These are phyloP conservation scores for Pseudobourletiella spinata DNA, from an alignment of 1,140 invertebrate genomes.

Conservation along the genomic window DNA sequence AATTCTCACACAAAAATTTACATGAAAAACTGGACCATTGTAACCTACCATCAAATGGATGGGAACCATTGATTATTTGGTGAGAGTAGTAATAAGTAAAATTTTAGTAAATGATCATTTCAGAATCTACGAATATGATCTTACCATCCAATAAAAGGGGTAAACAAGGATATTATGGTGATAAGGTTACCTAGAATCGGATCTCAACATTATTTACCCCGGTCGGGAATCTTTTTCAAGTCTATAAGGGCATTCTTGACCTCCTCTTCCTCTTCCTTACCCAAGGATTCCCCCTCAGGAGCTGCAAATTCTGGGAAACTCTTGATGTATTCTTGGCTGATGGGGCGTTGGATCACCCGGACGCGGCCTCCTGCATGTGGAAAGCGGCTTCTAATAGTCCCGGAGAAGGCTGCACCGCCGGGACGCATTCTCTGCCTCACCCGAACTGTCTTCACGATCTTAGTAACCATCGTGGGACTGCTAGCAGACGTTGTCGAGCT, in stretches of 20 bases:
- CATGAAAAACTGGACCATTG: no score
- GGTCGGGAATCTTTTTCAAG: slow-evolving; percentile 21
- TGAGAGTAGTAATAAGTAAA: no score
- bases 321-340: slow-evolving; percentile 27
- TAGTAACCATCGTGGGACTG: slow-evolving; percentile 22
- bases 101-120: no score
- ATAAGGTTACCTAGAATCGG: not conserved
- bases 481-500: slow-evolving; percentile 4
- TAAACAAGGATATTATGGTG: no score
- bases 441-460: slow-evolving; percentile 34
- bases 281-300: slow-evolving; percentile 28
- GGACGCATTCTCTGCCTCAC: slow-evolving; percentile 33
- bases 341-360: slow-evolving; percentile 24
- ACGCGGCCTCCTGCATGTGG: slow-evolving; percentile 10
- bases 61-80: no score
- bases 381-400: slow-evolving; percentile 14
- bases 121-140: no score
- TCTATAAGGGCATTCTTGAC: slow-evolving; percentile 36
- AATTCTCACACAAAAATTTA: no score
- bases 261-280: slow-evolving; percentile 30
- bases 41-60: no score
- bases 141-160: no score
- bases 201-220: not conserved
- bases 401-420: not conserved
- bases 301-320: slow-evolving; percentile 30